Percentiles rank a stretch among this genome's conserved stretches.
phyloP scores from a whole-genome alignment of 2,888 invertebrate genomes.

The Erannis defoliaria region DNA sequence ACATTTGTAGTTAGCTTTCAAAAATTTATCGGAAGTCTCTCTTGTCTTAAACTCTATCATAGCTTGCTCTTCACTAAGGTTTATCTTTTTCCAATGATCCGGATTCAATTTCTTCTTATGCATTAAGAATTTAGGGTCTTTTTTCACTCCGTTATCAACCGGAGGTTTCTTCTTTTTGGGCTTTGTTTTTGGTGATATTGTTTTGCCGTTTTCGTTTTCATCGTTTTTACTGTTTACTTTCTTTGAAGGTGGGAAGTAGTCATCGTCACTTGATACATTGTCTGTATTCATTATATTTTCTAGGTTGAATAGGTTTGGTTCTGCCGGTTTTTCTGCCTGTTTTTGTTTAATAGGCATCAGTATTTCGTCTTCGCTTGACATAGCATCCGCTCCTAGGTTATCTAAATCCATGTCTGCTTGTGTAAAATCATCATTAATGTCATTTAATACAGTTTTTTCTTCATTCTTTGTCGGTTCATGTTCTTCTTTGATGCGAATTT shows the following conservation, averaged over 20 bases:
- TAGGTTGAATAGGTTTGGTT: conserved; percentile 23
- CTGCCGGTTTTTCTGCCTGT: conserved; percentile 16
- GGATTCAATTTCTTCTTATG: conserved; percentile 57
- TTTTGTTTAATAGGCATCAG: conserved; percentile 18
- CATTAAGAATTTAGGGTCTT: conserved; percentile 35
- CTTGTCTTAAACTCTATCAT: conserved; percentile 64
- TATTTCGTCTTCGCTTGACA: conserved; percentile 29
- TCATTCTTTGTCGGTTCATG: conserved; percentile 4
- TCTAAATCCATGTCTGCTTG: conserved; percentile 29
- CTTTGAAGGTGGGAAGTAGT: conserved; percentile 30
- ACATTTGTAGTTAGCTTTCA: conserved; percentile 66
- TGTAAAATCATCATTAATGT: conserved; percentile 22
- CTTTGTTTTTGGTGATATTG: conserved; percentile 18
- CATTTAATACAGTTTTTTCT: conserved; percentile 15
- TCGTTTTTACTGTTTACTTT: conserved; percentile 23
- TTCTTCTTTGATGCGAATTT: conserved; percentile 23
- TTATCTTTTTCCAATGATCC: conserved; percentile 66
- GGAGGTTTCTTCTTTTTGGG: conserved; percentile 28
- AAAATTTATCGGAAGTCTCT: conserved; percentile 60
- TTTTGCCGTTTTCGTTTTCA: conserved; percentile 30
- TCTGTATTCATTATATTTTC: conserved; percentile 35
- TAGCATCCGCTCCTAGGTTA: conserved; percentile 15
- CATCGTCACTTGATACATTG: conserved; percentile 32
- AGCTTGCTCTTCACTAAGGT: conserved; percentile 70
- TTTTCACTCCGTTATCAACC: conserved; percentile 25